Evolutionary conservation across 2,113 vertebrate species (phyloP), one percentile per base, ranked within the genome.

Genomic region (Sciurus niger): DNA sequence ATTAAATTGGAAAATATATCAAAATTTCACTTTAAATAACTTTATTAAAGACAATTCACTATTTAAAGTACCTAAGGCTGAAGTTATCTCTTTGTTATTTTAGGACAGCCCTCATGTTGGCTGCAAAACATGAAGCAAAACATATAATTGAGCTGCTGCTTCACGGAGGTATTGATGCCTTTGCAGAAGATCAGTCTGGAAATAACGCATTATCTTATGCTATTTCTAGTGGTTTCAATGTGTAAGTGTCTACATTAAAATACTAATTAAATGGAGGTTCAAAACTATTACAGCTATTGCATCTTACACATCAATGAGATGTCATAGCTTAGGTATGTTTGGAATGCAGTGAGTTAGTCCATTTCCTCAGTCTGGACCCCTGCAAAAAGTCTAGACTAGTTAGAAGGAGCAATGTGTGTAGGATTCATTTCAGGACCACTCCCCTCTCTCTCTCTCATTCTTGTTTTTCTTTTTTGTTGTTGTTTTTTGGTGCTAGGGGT

Each of bases 231-330:
- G 72, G 65, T 14, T 93, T 60, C 86, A 30, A 8, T 51, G 30
- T 37, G 48, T 92, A 90, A 93, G 53, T 89, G 13, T 73, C 78
- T 90, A 6, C 32, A 58, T 58, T 90, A 79, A 73, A 84, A 73
- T 82, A 87, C 14, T 77, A 84, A 46, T 37, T 55, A 48, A 80
- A 48, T 17, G 43, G 34, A 30, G n/a, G 43, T 43, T 80, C 46
- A 53, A 67, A 67, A 22, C n/a, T 78, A 60, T 89, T 34, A 40
- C n/a, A 80, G 76, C 58, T 70, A 2, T 46, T 84, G 68, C 30
- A 60, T 82, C 8, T 25, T 78, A 78, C 2, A 3, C 37, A 72
- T 16, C 53, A 46, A 25, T 12, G 53, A 51, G 43, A 51, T 25
- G 34, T 93, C 53, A 43, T 34, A 32, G 46, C 40, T 82, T 14